These are phyloP conservation scores for Mesorhabditis sp. DNA, from an alignment of 2,888 invertebrate species.

Conservation along the genomic window DNA sequence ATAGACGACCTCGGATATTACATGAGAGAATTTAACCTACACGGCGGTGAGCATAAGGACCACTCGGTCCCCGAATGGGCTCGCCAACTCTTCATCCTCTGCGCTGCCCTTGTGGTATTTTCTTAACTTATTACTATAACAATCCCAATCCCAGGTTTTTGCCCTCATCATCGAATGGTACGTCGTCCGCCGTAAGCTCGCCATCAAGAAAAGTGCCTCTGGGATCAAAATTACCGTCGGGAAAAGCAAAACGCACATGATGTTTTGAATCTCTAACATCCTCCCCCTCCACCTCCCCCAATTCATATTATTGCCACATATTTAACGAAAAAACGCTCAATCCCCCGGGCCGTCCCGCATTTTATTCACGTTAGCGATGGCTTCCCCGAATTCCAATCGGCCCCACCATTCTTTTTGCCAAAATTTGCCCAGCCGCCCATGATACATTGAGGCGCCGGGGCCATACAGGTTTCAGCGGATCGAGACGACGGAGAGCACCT, in stretches of 20 bases:
- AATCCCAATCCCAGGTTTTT: constrained; percentile 17
- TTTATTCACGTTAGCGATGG: no score
- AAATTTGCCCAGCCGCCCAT: no score
- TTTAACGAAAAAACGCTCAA: no score
- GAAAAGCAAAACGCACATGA: constrained; percentile 50
- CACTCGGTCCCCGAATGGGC: constrained; percentile 45
- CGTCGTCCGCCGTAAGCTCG: constrained; percentile 45
- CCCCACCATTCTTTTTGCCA: no score
- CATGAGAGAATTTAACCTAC: constrained; percentile 35
- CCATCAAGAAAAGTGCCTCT: constrained; percentile 42
- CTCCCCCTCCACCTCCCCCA: background rate
- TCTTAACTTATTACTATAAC: constrained; percentile 11
- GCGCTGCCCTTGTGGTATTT: constrained; percentile 30
- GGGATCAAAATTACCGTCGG: constrained; percentile 39
- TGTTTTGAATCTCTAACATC: constrained; percentile 22
- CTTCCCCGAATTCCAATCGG: no score
- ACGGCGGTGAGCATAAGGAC: constrained; percentile 37
- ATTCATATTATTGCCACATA: background rate
- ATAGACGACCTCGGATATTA: constrained; percentile 46
- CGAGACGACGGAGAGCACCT: no score
- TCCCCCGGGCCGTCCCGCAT: no score
- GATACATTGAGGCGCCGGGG: no score
- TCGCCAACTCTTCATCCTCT: constrained; percentile 39
- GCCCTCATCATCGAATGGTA: constrained; percentile 51
- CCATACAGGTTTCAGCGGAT: no score